Base-by-base conservation (phyloP, 1,140 invertebrate genomes). In the Bathynomus jamesi region DNA sequence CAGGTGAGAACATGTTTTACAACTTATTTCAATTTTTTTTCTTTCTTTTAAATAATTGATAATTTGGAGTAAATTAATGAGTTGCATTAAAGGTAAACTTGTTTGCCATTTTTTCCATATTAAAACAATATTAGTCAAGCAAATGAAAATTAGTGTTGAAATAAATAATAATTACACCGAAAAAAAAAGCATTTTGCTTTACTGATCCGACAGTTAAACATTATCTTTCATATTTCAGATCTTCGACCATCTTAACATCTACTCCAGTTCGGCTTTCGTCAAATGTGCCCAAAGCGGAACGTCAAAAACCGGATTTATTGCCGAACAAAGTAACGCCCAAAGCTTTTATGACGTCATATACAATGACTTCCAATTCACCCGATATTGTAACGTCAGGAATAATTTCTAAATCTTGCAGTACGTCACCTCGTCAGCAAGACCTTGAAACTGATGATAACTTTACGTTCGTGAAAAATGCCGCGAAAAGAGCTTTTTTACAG, bases 251-350 rank as follows among this genome's bases (percentile, higher is more conserved):
- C 32, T 27, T 77, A 61, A 74, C 76, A 4, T 77, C 76, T 28
- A 77, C 76, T 7, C 76, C 76, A 17, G 29, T 70, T 25, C 31
- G 72, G 28, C 72, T 65, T 29, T 62, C 69, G 29, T 69, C 69
- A 31, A 69, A 65, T 7, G 68, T 31, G 24, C 31, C 63, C 11
- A 17, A 70, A 29, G 31, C 68, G n/a, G 69, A 40, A 17, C 61
- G 70, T 53, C 70, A 71, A 29, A 61, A 69, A n/a, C 76, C 76
- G 29, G 76, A 77, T 40, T 72, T 77, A 27, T 69, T 77, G 24
- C 76, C 76, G 13, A 77, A 72, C 62, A 77, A 77, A 67, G 67
- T 77, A 8, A 73, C 46, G 8, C 73, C 64, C 1, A 30, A 30
- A 60, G 28, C 71, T 17, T 40, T 69, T 64, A 73, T 53, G 67